These are phyloP conservation scores for Tridacna gigas DNA, from an alignment of 2,888 invertebrate species.

Conservation along the genomic window DNA sequence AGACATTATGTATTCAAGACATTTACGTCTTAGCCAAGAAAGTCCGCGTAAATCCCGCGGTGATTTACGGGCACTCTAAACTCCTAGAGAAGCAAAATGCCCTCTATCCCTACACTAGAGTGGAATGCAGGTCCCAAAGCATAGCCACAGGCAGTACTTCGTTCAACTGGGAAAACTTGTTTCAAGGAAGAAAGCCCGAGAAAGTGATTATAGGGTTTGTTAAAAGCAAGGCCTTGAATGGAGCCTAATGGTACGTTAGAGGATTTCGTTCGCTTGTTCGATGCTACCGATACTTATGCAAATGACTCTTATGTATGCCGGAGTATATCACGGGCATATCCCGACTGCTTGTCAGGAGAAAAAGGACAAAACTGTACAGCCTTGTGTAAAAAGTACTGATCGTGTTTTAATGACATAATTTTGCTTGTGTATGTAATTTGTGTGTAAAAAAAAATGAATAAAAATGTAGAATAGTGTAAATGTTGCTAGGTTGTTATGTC, in stretches of 20 bases:
- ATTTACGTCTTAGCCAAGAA: slow-evolving; percentile 35
- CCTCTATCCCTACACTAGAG: slow-evolving; percentile 34
- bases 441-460: too few relatives aligned
- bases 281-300: slow-evolving; percentile 9
- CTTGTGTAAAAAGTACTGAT: slow-evolving; percentile 12
- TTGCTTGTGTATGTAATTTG: slow-evolving; percentile 8
- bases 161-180: slow-evolving; percentile 51
- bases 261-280: slow-evolving; percentile 17
- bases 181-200: slow-evolving; percentile 42
- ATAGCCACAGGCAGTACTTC: slow-evolving; percentile 42
- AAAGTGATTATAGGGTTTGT: slow-evolving; percentile 39
- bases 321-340: slow-evolving; percentile 18
- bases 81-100: slow-evolving; percentile 38
- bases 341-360: slow-evolving; percentile 17
- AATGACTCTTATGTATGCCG: slow-evolving; percentile 25
- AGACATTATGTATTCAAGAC: too few relatives aligned
- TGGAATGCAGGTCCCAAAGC: slow-evolving; percentile 39
- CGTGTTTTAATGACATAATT: not conserved
- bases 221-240: slow-evolving; percentile 39
- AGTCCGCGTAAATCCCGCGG: slow-evolving; percentile 18
- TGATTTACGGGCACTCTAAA: slow-evolving; percentile 34
- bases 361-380: slow-evolving; percentile 25
- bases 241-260: slow-evolving; percentile 31
- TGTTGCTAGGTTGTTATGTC: not conserved
- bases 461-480: not conserved